Evolutionary conservation across 2,888 invertebrate species (phyloP), one percentile per base, ranked within the genome.

Genomic region (Julus scanicus): DNA sequence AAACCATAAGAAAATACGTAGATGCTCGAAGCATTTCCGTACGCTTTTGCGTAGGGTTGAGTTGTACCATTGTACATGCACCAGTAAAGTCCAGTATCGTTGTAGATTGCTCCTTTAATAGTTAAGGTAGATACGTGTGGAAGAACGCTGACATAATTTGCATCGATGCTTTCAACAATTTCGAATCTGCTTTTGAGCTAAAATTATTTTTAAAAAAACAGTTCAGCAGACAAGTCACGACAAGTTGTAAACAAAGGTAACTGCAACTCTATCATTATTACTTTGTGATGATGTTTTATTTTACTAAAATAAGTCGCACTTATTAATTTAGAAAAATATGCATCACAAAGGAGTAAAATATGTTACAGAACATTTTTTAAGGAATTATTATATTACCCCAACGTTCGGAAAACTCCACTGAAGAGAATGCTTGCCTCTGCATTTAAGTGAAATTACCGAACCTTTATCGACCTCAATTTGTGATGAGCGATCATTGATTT

Each of bases 1-100:
- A n/a, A 91, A 94, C 94, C 94, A 91, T 93, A 92, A 0, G 94
- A 94, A 91, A 92, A 94, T 13, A 94, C 90, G 90, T 94, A 94
- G 44, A 94, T 92, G 15, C 92, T 91, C n/a, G 92, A 92, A 15
- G 92, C 92, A 29, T 91, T 91, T 86, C 91, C 91, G 17, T 90
- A 90, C 86, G 92, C 91, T 20, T 92, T 91, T 84, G 92, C 89
- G 86, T 92, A 91, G 2, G 91, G 91, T 39, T 83, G 8, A 15
- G 9, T 9, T 3, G 92, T 90, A 15, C 92, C 90, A n/a, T 91
- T 91, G 37, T 92, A 92, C 88, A 91, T 90, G 89, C 93, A 93
- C 37, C 90, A 91, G 89, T 92, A 93, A 89, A 91, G 93, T 15
- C 93, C 93, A 0, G 92, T 92, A 89, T 92, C 92, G 39, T 90